A percentile compares a stretch with the other conserved stretches of the same genome.
These are phyloP conservation scores for Synchiropus splendidus DNA, from an alignment of 2,113 vertebrate genomes.

Conservation along the genomic window DNA sequence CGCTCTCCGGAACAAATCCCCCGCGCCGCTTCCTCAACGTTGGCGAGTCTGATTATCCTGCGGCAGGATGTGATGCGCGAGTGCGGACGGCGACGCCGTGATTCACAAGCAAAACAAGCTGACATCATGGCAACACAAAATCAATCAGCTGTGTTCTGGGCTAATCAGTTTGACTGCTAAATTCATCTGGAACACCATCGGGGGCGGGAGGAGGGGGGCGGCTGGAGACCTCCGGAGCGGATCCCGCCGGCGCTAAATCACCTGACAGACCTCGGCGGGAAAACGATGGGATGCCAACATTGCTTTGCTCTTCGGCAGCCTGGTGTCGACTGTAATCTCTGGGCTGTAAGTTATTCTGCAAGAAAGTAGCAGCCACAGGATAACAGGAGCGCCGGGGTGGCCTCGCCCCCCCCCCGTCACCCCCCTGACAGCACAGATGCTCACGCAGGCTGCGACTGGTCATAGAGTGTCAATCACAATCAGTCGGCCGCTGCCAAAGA, in stretches of 20 bases:
- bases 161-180: conserved; percentile 16
- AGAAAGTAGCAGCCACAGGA: conserved; percentile 39
- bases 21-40: not conserved
- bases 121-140: conserved; percentile 8
- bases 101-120: conserved; percentile 10
- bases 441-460: conserved; percentile 43
- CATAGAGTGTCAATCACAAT: conserved; percentile 61
- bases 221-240: conserved; percentile 20
- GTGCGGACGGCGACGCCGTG: conserved; percentile 6
- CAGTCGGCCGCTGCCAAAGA: conserved; percentile 48
- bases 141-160: conserved; percentile 15
- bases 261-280: conserved; percentile 19
- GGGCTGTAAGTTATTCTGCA: conserved; percentile 44
- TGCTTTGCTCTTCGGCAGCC: conserved; percentile 29
- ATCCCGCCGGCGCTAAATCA: conserved; percentile 23
- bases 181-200: conserved; percentile 13
- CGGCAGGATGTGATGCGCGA: conserved; percentile 7
- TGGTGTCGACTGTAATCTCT: conserved; percentile 44
- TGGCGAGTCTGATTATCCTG: conserved; percentile 13
- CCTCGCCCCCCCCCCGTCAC: conserved; percentile 15
- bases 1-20: not conserved
- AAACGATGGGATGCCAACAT: conserved; percentile 32
- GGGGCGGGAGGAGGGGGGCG: conserved; percentile 5
- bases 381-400: conserved; percentile 23
- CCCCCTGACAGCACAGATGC: conserved; percentile 47